phyloP scores from a whole-genome alignment of 2,797 vertebrate genomes.

The Myiotriccus ornatus region DNA sequence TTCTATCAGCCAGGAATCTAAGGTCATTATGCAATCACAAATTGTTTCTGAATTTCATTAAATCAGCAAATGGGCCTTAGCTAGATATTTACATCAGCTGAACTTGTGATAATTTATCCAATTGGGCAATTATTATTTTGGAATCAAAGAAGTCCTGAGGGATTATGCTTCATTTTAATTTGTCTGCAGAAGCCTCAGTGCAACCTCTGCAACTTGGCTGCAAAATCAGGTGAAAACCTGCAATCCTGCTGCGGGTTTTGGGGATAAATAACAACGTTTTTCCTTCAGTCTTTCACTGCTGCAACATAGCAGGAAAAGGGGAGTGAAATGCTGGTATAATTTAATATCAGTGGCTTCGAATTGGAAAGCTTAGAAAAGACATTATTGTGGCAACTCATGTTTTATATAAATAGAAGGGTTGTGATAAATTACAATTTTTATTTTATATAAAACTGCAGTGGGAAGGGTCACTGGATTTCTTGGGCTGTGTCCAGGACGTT shows the following conservation, averaged over 20 bases:
- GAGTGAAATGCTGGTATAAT: background rate
- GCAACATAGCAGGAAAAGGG: background rate
- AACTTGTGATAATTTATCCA: conserved; percentile 45
- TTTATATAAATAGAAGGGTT: background rate
- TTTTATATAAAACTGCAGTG: background rate
- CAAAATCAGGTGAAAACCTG: background rate
- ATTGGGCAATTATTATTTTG: background rate
- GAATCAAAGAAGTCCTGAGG: background rate
- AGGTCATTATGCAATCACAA: conserved; percentile 39
- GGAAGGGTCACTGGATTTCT: background rate
- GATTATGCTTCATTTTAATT: background rate
- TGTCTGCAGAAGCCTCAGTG: background rate
- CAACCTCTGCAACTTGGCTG: background rate
- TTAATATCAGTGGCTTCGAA: background rate
- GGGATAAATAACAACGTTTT: background rate
- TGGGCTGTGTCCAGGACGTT: background rate
- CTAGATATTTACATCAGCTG: conserved; percentile 20
- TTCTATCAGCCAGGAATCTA: conserved; percentile 49
- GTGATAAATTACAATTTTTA: background rate
- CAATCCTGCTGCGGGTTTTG: background rate
- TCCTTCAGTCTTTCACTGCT: background rate
- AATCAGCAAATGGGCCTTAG: conserved; percentile 56
- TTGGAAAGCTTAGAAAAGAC: background rate
- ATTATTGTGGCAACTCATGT: background rate
- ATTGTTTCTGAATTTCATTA: conserved; percentile 67